Conservation (phyloP, 2,797 vertebrate genomes). For the Erpetoichthys calabaricus region DNA sequence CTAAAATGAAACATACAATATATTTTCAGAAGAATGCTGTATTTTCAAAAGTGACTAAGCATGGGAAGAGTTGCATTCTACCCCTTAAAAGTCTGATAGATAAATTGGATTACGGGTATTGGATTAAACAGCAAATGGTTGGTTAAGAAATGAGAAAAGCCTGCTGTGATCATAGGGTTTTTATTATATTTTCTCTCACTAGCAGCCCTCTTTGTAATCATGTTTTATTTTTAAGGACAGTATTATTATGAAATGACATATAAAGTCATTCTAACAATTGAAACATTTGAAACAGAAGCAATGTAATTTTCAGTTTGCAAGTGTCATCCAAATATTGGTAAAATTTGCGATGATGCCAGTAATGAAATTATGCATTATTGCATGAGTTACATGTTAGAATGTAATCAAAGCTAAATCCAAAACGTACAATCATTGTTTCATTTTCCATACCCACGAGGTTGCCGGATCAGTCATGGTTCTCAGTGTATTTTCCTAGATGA, state of each 20-base stretch:
- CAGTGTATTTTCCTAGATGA: too few relatives aligned
- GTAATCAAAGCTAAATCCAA: too few relatives aligned
- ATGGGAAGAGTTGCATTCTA: slow-evolving; percentile 72
- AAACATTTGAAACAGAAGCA: too few relatives aligned
- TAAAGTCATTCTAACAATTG: too few relatives aligned
- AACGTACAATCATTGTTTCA: too few relatives aligned
- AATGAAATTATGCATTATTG: too few relatives aligned
- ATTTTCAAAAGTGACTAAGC: slow-evolving; percentile 75
- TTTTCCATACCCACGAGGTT: too few relatives aligned
- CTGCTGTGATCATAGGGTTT: slow-evolving; percentile 80
- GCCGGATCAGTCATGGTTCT: too few relatives aligned
- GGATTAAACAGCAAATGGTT: slow-evolving; percentile 93
- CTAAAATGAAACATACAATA: slow-evolving; percentile 64
- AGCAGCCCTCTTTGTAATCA: slow-evolving; percentile 20
- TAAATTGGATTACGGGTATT: slow-evolving; percentile 98
- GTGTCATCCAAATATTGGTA: too few relatives aligned
- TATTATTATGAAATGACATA: slow-evolving; percentile 90
- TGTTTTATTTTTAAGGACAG: slow-evolving; percentile 75
- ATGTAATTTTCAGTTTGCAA: too few relatives aligned
- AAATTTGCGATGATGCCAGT: too few relatives aligned
- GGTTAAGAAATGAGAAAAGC: slow-evolving; percentile 85
- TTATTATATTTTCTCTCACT: slow-evolving; percentile 53
- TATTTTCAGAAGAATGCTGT: slow-evolving; percentile 79
- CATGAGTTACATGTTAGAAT: too few relatives aligned
- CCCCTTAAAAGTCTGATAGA: slow-evolving; percentile 85